phyloP scores from a whole-genome alignment of 1,140 invertebrate species.

The Tetraneura akinire region DNA sequence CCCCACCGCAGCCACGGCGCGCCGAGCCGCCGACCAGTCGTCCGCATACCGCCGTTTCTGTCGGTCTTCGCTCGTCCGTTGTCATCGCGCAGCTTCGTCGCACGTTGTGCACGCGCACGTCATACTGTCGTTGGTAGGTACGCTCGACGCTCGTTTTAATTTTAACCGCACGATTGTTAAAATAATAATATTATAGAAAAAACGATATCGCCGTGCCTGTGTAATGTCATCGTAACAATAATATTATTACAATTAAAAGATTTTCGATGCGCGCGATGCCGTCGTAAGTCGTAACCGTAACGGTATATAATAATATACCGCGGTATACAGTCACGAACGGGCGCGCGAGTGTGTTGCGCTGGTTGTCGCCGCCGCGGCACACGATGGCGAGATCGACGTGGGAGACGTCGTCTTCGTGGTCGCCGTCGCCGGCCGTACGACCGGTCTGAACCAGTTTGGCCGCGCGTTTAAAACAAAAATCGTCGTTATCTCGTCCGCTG shows the following conservation, averaged over 20 bases:
- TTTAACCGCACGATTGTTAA: background rate
- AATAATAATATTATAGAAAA: background rate
- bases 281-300: background rate
- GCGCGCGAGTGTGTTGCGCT: too few species aligned
- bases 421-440: constrained; percentile 3
- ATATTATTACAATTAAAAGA: too few species aligned
- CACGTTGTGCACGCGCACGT: background rate
- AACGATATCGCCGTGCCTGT: too few species aligned
- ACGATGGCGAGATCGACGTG: constrained; percentile 19
- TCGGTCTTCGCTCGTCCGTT: background rate
- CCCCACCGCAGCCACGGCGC: background rate
- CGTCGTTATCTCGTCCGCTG: background rate
- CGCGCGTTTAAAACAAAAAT: constrained; percentile 18
- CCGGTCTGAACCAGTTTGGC: constrained; percentile 43
- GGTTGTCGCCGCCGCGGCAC: background rate
- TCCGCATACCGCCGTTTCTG: constrained; percentile 1
- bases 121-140: background rate
- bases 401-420: constrained; percentile 20
- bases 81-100: background rate
- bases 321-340: too few species aligned
- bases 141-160: too few species aligned
- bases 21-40: constrained; percentile 4
- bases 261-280: too few species aligned
- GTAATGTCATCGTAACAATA: too few species aligned
- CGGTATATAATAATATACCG: background rate